Evolutionary conservation across 2,888 invertebrate genomes (phyloP).

Genomic region (Aspidiotus rigidus): DNA sequence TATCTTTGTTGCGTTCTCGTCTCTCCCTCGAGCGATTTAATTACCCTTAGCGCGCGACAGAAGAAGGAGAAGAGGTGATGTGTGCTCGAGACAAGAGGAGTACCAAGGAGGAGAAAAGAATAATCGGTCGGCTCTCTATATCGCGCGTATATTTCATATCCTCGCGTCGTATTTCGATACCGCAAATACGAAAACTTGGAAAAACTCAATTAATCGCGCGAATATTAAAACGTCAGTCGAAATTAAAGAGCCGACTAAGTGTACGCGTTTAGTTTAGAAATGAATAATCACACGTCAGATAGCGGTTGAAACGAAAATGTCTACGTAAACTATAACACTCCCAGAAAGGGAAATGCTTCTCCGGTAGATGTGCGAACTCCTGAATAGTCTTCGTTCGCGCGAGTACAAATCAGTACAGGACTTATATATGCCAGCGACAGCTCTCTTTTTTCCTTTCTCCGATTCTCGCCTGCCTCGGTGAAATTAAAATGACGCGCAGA

Average conservation of each 20-base stretch:
- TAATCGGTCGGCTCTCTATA: too few relatives aligned
- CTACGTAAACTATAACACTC: neutral
- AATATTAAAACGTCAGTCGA: constrained; percentile 12
- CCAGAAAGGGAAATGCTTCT: too few relatives aligned
- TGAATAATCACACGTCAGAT: constrained; percentile 16
- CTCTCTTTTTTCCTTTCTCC: too few relatives aligned
- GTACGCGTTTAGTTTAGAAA: neutral
- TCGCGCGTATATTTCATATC: neutral
- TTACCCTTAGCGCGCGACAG: neutral
- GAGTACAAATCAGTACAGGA: too few relatives aligned
- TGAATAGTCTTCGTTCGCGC: too few relatives aligned
- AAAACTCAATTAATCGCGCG: constrained; percentile 18
- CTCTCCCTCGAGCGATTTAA: neutral
- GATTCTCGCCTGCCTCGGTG: neutral
- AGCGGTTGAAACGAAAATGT: constrained; percentile 14
- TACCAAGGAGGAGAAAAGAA: too few relatives aligned
- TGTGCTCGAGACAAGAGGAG: too few relatives aligned
- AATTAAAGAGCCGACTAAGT: constrained; percentile 15
- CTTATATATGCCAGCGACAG: too few relatives aligned
- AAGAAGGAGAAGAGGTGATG: neutral
- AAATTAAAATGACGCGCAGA: constrained; percentile 26
- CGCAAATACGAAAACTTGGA: constrained; percentile 4
- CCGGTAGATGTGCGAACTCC: too few relatives aligned
- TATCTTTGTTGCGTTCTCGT: neutral
- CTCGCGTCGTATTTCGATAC: neutral